Base-by-base conservation (phyloP, 2,113 vertebrate species). In the Nerophis ophidion region DNA sequence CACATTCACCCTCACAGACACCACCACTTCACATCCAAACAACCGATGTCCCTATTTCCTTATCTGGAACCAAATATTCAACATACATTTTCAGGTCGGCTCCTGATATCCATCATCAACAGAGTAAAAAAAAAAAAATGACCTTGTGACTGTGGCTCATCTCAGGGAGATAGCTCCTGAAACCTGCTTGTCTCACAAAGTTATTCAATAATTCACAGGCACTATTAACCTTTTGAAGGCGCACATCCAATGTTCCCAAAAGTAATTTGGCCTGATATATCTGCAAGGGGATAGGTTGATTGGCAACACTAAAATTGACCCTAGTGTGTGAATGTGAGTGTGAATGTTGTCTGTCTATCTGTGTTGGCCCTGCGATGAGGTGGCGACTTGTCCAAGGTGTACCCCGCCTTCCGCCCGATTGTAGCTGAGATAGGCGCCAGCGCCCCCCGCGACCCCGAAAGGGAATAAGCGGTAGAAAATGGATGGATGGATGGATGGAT, bases 141-240 rank as follows among this genome's bases (percentile, higher is more conserved):
- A 66, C 60, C 58, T 58, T 46, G 42, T 60, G 57, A 64, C 63
- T 57, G 26, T 35, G 52, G 12, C 40, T 46, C 51, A 38, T 2
- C 51, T 11, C 3, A 50, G 17, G 17, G 66, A 45, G 59, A 33
- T 63, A 60, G 42, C 44, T 53, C 38, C 40, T 72, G 38, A 67
- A 72, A 69, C 46, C 64, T 35, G n/a, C 50, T 55, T 53, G 44
- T 56, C 61, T 66, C 50, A 44, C 40, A 44, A 44, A 44, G 40
- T 75, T 65, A 12, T 60, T 77, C 63, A 60, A 62, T 42, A 48
- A 68, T 48, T 69, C 60, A 71, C 57, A 66, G 68, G 79, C 48
- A 81, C 53, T 62, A 74, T 84, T 82, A 83, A 81, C 77, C 79
- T 87, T 87, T 84, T 78, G 55, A 16, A 81, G 61, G 58, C 68